Percentiles rank a stretch among this genome's conserved stretches.
Evolutionary conservation across 2,113 vertebrate genomes (phyloP).

Genomic region (Pseudorhombus dupliciocellatus): DNA sequence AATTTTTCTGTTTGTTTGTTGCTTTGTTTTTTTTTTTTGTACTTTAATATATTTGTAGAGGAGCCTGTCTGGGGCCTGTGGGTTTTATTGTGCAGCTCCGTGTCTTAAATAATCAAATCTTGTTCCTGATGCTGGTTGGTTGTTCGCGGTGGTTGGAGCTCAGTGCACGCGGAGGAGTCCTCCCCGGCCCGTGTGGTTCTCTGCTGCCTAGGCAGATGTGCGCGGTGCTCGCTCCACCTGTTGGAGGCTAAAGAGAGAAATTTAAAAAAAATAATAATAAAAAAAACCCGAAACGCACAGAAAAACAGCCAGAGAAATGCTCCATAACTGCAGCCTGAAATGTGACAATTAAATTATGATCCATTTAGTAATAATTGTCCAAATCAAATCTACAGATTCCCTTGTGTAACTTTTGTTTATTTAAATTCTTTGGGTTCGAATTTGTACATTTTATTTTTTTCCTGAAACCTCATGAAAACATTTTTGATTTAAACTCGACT

Average conservation of each 20-base stretch:
- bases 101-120: conserved; percentile 40
- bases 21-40: conserved; percentile 49
- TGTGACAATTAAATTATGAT: background rate
- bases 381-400: too few relatives aligned
- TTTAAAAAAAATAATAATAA: background rate
- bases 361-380: background rate
- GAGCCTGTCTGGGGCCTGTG: conserved; percentile 40
- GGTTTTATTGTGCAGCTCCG: conserved; percentile 45
- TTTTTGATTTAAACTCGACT: too few relatives aligned
- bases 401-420: too few relatives aligned
- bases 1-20: conserved; percentile 14
- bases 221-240: conserved; percentile 25
- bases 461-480: too few relatives aligned
- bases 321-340: too few relatives aligned
- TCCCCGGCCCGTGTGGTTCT: conserved; percentile 55
- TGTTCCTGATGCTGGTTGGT: conserved; percentile 9
- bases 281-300: background rate
- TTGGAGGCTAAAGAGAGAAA: conserved; percentile 9
- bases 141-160: conserved; percentile 25
- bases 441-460: too few relatives aligned
- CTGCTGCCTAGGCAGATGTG: conserved; percentile 70
- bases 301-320: background rate
- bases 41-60: conserved; percentile 42
- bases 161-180: conserved; percentile 51
- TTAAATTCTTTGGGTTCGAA: too few relatives aligned